Evolutionary conservation across 1,140 invertebrate species (phyloP), one percentile per base, ranked within the genome.

Genomic region (Riptortus pedestris): DNA sequence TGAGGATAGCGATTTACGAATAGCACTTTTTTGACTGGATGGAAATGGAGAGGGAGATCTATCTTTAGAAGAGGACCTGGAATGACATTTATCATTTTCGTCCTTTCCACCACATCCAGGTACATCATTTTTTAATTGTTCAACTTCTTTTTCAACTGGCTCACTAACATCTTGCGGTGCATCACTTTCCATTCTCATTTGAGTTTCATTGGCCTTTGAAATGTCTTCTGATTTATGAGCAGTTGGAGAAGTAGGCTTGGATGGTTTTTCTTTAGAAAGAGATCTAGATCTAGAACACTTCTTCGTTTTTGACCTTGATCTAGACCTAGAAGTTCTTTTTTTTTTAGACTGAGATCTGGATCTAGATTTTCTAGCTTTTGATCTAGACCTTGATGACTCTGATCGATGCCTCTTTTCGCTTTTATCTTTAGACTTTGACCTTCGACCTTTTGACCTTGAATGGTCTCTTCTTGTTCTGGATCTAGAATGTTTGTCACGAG

Each of bases 381-480:
- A 18, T n/a, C 33, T n/a, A 18, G 12, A 11, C 9, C 59, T 43
- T 60, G 11, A n/a, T 9, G 11, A 24, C 24, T 62, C 4, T 16
- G 1, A 28, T 12, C 24, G n/a, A 26, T 28, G 9, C 5, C 47
- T 29, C 27, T 63, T n/a, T 27, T 29, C 31, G 33, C 38, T 38
- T 58, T 28, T 26, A 14, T 26, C 11, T 26, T 38, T 48, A 22
- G 45, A 63, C 27, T 31, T 5, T 7, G 24, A 57, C 18, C 48
- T 57, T 22, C 74, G 58, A 69, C 71, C 58, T 69, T 74, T 66
- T 68, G 71, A 29, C 69, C 72, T 74, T 67, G 66, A 73, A 68
- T 69, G 74, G 65, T 67, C 58, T 16, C 65, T 64, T 20, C 60
- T 52, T 33, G 0, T 3, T 43, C 38, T 51, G 9, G 45, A 61